Evolutionary conservation across 2,797 vertebrate genomes (phyloP).

Genomic region (Carapus acus): DNA sequence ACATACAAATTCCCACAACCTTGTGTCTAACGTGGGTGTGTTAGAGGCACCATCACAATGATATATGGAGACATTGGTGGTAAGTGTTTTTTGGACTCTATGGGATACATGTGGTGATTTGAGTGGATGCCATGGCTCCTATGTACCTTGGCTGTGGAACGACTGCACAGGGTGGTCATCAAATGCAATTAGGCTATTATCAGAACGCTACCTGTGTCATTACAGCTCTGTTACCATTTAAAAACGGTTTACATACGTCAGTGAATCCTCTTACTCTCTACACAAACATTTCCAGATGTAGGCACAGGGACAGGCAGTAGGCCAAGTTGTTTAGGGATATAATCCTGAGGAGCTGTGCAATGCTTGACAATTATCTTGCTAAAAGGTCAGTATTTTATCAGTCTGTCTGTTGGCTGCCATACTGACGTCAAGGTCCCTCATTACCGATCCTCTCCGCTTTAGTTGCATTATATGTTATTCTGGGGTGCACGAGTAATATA

Average conservation of each 20-base stretch:
- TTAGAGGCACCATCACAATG: too few relatives aligned
- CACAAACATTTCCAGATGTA: conserved; percentile 25
- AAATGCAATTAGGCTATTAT: background rate
- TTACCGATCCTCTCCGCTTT: background rate
- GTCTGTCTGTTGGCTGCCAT: background rate
- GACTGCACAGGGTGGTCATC: conserved; percentile 6
- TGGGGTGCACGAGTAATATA: background rate
- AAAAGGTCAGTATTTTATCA: background rate
- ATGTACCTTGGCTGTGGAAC: conserved; percentile 5
- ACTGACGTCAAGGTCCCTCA: background rate
- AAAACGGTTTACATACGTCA: conserved; percentile 9
- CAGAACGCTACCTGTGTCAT: background rate
- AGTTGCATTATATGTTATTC: background rate
- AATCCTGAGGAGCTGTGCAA: background rate
- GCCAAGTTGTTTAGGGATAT: background rate
- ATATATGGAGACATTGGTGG: too few relatives aligned
- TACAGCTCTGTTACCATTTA: conserved; percentile 4
- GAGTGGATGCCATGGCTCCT: background rate
- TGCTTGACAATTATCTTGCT: conserved; percentile 4
- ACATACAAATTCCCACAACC: background rate
- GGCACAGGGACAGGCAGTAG: conserved; percentile 5
- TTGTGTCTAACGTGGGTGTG: background rate
- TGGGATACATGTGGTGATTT: background rate
- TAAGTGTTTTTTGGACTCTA: too few relatives aligned
- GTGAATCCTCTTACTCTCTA: conserved; percentile 11